phyloP scores from a whole-genome alignment of 2,113 vertebrate species.

The Alaudala cheleensis region DNA sequence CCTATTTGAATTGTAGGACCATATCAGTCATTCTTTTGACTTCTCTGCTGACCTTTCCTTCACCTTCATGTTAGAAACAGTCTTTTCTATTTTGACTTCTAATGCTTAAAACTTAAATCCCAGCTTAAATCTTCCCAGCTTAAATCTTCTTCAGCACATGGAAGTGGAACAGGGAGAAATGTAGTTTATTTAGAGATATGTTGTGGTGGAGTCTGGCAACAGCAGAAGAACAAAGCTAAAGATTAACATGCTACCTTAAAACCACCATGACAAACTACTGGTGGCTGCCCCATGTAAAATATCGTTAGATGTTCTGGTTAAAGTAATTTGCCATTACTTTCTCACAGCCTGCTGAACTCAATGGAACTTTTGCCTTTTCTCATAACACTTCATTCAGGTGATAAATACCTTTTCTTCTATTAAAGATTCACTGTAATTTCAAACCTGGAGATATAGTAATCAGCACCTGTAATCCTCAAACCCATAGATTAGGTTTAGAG shows the following conservation, averaged over 20 bases:
- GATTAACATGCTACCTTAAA: not conserved
- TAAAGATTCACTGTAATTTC: not conserved
- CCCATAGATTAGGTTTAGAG: not conserved
- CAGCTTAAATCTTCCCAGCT: not conserved
- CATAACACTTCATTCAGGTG: not conserved
- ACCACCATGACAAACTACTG: not conserved
- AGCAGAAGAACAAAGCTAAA: not conserved
- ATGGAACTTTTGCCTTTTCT: not conserved
- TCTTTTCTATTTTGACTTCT: not conserved
- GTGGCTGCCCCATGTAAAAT: not conserved
- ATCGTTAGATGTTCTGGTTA: not conserved
- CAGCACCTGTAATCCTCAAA: not conserved
- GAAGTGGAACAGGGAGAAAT: not conserved
- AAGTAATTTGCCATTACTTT: not conserved
- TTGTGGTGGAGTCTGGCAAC: not conserved
- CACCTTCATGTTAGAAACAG: not conserved
- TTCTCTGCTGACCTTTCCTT: not conserved
- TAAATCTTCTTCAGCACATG: not conserved
- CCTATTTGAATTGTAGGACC: not conserved
- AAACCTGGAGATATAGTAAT: not conserved
- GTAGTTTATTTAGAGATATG: not conserved
- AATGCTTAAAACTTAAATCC: not conserved
- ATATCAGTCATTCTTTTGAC: not conserved
- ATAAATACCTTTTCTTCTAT: not conserved
- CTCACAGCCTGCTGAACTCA: not conserved